Base-by-base conservation (phyloP, 2,888 invertebrate species). In the Hymenopus coronatus region DNA sequence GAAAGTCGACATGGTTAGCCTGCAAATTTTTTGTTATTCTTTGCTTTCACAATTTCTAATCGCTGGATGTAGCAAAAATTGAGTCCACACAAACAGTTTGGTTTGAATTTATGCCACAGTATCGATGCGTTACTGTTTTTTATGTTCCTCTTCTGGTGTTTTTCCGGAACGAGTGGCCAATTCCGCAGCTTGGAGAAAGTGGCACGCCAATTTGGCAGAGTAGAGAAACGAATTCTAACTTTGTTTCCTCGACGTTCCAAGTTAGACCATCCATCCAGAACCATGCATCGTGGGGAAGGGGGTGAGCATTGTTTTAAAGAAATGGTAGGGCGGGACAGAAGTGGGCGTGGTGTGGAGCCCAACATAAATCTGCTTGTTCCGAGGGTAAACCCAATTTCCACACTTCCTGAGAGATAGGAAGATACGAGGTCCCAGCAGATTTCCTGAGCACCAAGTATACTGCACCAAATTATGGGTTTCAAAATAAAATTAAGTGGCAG, bases 311-410 rank as follows among this genome's bases (percentile, higher is more conserved):
- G 87, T 87, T 87, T 87, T 87, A 87, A 87, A 87, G 87, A 82
- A 87, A 87, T 27, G 87, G n/a, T n/a, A 40, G 82, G 87, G 87
- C 87, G 87, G 87, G 82, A 14, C 33, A 82, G 87, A 70, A 70
- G 14, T 70, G 82, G 87, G 87, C 87, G 87, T 87, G 87, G 82
- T n/a, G 33, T 15, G 54, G 54, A 70, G 54, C 54, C 20, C 82
- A 14, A 87, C 82, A 87, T 87, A 87, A 87, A 87, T 87, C 87
- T 87, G 54, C 54, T 70, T 70, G 54, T 70, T 70, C 54, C 20
- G 33, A 70, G 87, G 87, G 87, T 82, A 87, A 87, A 87, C 87
- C 87, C 82, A 87, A 87, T 87, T 87, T 87, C 87, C 87, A 87
- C 87, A 87, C 87, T 87, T 87, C 87, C 87, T 87, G 33, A 33